Evolutionary conservation across 2,797 vertebrate genomes (phyloP).

Genomic region (Aythya fuligula): DNA sequence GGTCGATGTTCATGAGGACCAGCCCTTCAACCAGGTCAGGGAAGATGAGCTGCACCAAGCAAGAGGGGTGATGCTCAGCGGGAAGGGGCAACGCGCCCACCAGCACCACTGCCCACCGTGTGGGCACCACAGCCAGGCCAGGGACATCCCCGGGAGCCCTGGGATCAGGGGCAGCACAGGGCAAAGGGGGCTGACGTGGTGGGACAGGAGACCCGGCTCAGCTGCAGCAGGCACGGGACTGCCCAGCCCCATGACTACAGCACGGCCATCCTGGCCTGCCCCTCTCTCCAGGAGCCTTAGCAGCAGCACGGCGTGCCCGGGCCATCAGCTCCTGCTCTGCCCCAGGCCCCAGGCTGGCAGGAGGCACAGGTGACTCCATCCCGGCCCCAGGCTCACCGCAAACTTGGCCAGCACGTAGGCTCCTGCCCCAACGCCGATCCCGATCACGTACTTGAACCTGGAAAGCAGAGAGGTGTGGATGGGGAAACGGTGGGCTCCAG

Average conservation of each 20-base stretch:
- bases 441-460: constrained; percentile 96
- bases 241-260: not conserved
- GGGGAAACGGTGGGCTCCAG: not conserved
- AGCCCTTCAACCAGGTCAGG: constrained; percentile 94
- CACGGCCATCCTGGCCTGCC: not conserved
- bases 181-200: fast-evolving
- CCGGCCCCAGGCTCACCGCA: constrained; percentile 84
- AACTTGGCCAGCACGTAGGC: constrained; percentile 96
- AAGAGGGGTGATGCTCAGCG: not conserved
- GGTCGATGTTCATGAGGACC: constrained; percentile 96
- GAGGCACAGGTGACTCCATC: not conserved
- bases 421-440: constrained; percentile 95
- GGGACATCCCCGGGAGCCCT: not conserved
- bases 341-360: not conserved
- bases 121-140: not conserved
- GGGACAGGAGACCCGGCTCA: not conserved
- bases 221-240: not conserved
- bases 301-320: not conserved
- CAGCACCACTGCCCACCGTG: not conserved
- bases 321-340: not conserved
- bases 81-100: not conserved
- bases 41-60: constrained; percentile 87
- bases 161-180: no score
- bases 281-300: not conserved
- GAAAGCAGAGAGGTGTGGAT: not conserved